These are phyloP conservation scores for Drosophila glabriapex DNA, from an alignment of 2,888 invertebrate species.

Conservation along the genomic window DNA sequence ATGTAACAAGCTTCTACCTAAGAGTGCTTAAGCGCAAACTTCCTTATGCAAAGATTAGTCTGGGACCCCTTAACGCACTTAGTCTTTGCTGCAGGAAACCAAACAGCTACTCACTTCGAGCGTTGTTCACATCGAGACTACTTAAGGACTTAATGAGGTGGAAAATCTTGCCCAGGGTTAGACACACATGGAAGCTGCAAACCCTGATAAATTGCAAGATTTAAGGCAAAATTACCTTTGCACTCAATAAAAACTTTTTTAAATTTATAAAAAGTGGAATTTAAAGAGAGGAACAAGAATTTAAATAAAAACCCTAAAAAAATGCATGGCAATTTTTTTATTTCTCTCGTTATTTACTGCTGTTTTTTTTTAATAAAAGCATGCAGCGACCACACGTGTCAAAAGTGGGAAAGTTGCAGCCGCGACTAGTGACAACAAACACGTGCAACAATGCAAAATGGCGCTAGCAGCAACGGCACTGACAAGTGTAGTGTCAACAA, in stretches of 20 bases:
- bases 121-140: not conserved
- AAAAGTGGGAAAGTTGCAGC: conserved; percentile 41
- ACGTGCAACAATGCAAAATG: conserved; percentile 75
- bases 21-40: conserved; percentile 30
- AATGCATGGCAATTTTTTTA: not conserved
- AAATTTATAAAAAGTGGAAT: not conserved
- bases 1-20: conserved; percentile 48
- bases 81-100: not conserved
- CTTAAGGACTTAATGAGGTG: not conserved
- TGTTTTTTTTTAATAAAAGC: conserved; percentile 21
- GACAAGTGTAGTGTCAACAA: not conserved
- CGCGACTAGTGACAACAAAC: conserved; percentile 31
- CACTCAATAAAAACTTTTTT: not conserved
- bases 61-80: not conserved
- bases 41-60: conserved; percentile 37
- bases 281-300: not conserved
- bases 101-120: not conserved
- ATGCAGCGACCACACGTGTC: conserved; percentile 22
- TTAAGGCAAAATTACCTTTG: not conserved
- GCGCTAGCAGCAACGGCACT: conserved; percentile 38
- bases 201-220: not conserved
- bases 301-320: not conserved
- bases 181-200: not conserved
- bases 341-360: not conserved
- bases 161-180: not conserved